Evolutionary conservation across 2,888 invertebrate species (phyloP), one percentile per base, ranked within the genome.

Genomic region (Andricus quercusramuli): DNA sequence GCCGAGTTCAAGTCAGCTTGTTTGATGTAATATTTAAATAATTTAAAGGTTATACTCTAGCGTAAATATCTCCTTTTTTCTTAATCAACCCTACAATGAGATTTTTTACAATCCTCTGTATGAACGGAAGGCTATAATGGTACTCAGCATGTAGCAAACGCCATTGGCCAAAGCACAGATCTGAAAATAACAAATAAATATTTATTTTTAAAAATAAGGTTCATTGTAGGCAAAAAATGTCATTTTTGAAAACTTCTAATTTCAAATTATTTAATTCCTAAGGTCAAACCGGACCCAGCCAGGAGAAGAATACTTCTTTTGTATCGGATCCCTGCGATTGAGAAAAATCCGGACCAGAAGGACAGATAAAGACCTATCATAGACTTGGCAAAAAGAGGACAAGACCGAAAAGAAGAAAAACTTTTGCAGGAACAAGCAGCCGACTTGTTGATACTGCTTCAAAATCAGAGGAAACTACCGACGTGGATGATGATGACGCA

Each of bases 101-200:
- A 59, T 22, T 22, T 70, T 88, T 95, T 95, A 96, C 85, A 96
- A 94, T 84, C 96, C 96, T 89, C 96, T 95, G 93, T 97, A 97
- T 37, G 95, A 95, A 85, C 96, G 95, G 89, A 96, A 95, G 51
- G 97, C 97, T 86, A 97, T 94, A 87, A 97, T 94, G 44, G 97
- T 95, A 90, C 97, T 97, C 76, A 97, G 88, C 67, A 97, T 93
- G 91, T 97, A 97, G 1, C 97, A 93, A 1, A 93, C 95, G 4
- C 96, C 93, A 90, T 97, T 95, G 25, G 97, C 94, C 22, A 97
- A 92, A 20, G 97, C 97, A 92, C 97, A 94, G 68, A 97, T 93
- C 97, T 97, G 94, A 85, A 95, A 95, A 88, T 83, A 76, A 82
- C 80, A 32, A 62, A 77, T 87, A 79, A 78, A 80, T 59, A 59